Evolutionary conservation across 2,888 invertebrate genomes (phyloP), one percentile per base, ranked within the genome.

Genomic region (Alsophila aescularia): DNA sequence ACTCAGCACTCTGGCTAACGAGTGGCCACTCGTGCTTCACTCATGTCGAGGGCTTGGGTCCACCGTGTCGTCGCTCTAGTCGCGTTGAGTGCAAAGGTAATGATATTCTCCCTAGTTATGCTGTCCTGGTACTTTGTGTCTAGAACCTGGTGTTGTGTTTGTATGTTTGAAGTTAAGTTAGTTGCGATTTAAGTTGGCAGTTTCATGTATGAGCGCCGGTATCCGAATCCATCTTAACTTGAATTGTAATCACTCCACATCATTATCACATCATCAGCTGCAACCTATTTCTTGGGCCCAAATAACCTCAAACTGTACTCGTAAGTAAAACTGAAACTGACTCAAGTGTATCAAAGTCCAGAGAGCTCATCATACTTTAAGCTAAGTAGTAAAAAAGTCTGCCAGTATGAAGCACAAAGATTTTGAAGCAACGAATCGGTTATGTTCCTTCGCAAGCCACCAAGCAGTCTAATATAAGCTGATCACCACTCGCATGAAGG

Each of bases 41-140:
- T 58, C 52, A 49, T 47, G 57, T 53, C 42, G 29, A 16, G 42
- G 7, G 42, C 42, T 3, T 21, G 32, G 29, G n/a, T 32, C 7
- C 31, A 21, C 24, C 39, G 32, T 29, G 13, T 4, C 12, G 34
- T 18, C 24, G 8, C 7, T 6, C 7, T 24, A 15, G 48, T 40
- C 50, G 29, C 13, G 37, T 48, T 41, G 36, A 64, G 61, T 57
- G 54, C 58, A 52, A 44, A 57, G 68, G 63, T 74, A 72, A 71
- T 69, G 72, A 74, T 72, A 74, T 62, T 52, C 64, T 55, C 49
- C 58, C 70, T 70, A 70, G 72, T 72, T 72, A 72, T 71, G 67
- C 52, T 45, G 44, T 55, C 69, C 65, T 71, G 57, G 73, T 70
- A 69, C 66, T 62, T 45, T 56, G 27, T 29, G 9, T 34, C 32